Conservation (phyloP, 2,113 vertebrate species). For the Stercorarius parasiticus region DNA sequence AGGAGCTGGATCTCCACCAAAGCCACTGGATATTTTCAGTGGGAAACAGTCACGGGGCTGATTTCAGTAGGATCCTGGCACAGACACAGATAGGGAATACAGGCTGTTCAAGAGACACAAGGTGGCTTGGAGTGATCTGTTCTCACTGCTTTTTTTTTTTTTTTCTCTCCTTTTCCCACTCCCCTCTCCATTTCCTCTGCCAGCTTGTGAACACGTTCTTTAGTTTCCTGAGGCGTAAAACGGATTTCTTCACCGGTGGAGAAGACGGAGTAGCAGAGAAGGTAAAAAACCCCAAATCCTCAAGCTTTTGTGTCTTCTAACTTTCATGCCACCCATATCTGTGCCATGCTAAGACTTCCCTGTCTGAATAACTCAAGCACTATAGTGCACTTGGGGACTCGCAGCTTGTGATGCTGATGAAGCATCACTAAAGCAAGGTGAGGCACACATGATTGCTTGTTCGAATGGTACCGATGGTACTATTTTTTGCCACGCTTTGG, state of each 20-base stretch:
- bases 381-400: accelerated
- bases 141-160: not conserved
- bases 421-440: not conserved
- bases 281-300: constrained; percentile 61
- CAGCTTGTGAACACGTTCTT: constrained; percentile 97
- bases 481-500: not conserved
- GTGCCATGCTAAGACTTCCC: not conserved
- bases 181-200: not conserved
- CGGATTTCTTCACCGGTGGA: constrained; percentile 91
- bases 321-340: accelerated
- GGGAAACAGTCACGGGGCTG: accelerated
- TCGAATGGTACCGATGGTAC: accelerated
- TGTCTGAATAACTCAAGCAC: not conserved
- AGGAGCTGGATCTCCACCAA: not conserved
- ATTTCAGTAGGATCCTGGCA: not conserved
- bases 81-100: not conserved
- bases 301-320: not conserved
- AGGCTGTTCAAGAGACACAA: not conserved
- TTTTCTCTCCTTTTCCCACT: not conserved
- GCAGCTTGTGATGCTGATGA: not conserved
- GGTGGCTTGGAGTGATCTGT: not conserved
- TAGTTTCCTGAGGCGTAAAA: constrained; percentile 94
- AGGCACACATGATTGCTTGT: accelerated
- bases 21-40: accelerated
- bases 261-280: constrained; percentile 88